These are phyloP conservation scores for Henricia sp. DNA, from an alignment of 53 echinoderm and acorn worm species.

Conservation along the genomic window DNA sequence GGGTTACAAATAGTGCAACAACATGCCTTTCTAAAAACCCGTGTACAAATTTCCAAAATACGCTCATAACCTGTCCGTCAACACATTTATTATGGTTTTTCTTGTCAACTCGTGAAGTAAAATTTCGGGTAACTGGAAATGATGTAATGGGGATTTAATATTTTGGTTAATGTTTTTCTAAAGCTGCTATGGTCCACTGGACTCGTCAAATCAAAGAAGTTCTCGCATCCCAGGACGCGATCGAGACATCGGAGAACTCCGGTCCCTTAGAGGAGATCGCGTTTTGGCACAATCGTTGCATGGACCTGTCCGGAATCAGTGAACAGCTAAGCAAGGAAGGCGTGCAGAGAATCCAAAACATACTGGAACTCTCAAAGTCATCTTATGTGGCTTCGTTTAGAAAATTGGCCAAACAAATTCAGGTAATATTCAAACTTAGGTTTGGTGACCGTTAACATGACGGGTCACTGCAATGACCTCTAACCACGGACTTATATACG, in stretches of 20 bases:
- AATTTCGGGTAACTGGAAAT: too few species aligned
- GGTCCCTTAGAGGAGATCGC: constrained; percentile 98
- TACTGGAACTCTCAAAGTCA: constrained; percentile 96
- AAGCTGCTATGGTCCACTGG: constrained; percentile 99
- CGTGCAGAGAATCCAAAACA: constrained; percentile 79
- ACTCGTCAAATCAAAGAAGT: constrained; percentile 99
- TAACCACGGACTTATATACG: too few species aligned
- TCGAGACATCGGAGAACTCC: constrained; percentile 98
- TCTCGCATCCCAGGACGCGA: constrained; percentile 96
- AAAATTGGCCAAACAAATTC: constrained; percentile 93
- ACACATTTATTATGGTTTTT: too few species aligned
- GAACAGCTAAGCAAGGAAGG: constrained; percentile 97
- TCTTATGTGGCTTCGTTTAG: constrained; percentile 97
- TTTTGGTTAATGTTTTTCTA: not conserved
- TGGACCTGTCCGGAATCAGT: constrained; percentile 97
- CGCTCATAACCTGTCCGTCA: too few species aligned
- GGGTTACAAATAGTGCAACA: too few species aligned
- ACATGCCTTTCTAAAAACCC: too few species aligned
- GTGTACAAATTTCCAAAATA: too few species aligned
- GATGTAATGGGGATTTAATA: not conserved
- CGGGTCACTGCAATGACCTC: too few species aligned
- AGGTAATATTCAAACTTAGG: constrained; percentile 70
- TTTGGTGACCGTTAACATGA: too few species aligned
- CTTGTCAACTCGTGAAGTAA: too few species aligned
- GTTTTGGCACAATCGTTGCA: constrained; percentile 95